phyloP scores from a whole-genome alignment of 2,888 invertebrate genomes.

The Ophion slaviceki region DNA sequence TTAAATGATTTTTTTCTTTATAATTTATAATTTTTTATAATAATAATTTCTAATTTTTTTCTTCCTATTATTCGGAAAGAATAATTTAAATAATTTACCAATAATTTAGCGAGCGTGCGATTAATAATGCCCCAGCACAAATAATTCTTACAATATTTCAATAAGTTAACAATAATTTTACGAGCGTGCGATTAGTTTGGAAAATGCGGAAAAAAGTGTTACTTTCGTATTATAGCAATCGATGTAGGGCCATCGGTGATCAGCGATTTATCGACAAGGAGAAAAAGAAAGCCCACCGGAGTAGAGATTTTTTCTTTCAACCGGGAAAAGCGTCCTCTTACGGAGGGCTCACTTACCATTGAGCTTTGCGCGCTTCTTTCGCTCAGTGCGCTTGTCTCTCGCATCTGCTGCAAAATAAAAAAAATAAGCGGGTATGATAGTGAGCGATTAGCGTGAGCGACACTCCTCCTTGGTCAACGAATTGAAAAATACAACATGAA shows the following conservation, averaged over 20 bases:
- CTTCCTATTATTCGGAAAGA: no score
- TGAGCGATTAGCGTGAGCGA: slow-evolving; percentile 18
- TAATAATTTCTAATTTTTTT: no score
- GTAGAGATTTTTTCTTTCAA: background rate
- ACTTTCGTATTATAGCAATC: background rate
- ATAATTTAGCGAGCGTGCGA: no score
- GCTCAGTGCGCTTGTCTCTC: slow-evolving; percentile 44
- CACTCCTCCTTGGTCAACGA: background rate
- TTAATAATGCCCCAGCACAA: no score
- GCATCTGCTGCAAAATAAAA: slow-evolving; percentile 54
- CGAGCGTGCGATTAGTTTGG: background rate
- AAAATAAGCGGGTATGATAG: slow-evolving; percentile 41
- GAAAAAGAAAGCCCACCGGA: background rate
- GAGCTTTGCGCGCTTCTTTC: slow-evolving; percentile 59
- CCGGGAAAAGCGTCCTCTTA: background rate
- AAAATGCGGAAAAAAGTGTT: slow-evolving; percentile 1
- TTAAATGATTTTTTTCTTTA: no score
- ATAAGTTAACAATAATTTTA: no score
- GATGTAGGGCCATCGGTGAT: background rate
- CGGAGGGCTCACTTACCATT: slow-evolving; percentile 55
- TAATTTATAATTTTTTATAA: no score
- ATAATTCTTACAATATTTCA: no score
- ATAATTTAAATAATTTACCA: no score
- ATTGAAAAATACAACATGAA: background rate
- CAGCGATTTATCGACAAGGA: background rate